Percentiles rank a stretch among this genome's conserved stretches.
These are phyloP conservation scores for Drosophila niveifrons DNA, from an alignment of 2,888 invertebrate species.

Conservation along the genomic window DNA sequence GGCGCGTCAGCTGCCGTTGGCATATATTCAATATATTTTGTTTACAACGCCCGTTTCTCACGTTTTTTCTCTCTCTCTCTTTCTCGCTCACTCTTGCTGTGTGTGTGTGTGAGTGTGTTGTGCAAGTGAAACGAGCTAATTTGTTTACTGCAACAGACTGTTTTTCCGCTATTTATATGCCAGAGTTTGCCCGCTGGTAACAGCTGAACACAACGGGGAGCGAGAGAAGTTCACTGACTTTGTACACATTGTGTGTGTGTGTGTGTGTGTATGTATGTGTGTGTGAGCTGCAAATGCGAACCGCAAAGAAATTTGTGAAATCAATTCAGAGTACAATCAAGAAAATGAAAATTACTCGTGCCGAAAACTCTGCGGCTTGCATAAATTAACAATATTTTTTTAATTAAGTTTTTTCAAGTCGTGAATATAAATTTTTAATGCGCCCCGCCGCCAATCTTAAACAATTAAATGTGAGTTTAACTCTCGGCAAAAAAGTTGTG, in stretches of 20 bases:
- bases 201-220: constrained; percentile 3
- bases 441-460: constrained; percentile 20
- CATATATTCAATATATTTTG: constrained; percentile 76
- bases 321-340: constrained; percentile 8
- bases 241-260: constrained; percentile 18
- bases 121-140: constrained; percentile 74
- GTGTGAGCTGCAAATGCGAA: constrained; percentile 29
- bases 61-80: neutral
- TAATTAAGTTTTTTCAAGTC: constrained; percentile 67
- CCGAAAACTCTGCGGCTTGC: constrained; percentile 18
- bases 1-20: constrained; percentile 76
- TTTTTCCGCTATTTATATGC: constrained; percentile 42
- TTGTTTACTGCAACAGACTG: constrained; percentile 70
- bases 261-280: constrained; percentile 13
- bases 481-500: neutral
- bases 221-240: constrained; percentile 8
- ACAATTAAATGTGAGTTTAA: constrained; percentile 42
- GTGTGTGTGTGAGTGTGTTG: constrained; percentile 28
- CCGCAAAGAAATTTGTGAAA: constrained; percentile 38
- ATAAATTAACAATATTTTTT: constrained; percentile 70
- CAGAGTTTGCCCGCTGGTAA: constrained; percentile 34
- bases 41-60: constrained; percentile 48
- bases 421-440: constrained; percentile 45
- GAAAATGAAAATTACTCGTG: constrained; percentile 27
- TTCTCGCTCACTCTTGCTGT: neutral